These are phyloP conservation scores for Drusus annulatus DNA, from an alignment of 1,140 invertebrate genomes.

Conservation along the genomic window DNA sequence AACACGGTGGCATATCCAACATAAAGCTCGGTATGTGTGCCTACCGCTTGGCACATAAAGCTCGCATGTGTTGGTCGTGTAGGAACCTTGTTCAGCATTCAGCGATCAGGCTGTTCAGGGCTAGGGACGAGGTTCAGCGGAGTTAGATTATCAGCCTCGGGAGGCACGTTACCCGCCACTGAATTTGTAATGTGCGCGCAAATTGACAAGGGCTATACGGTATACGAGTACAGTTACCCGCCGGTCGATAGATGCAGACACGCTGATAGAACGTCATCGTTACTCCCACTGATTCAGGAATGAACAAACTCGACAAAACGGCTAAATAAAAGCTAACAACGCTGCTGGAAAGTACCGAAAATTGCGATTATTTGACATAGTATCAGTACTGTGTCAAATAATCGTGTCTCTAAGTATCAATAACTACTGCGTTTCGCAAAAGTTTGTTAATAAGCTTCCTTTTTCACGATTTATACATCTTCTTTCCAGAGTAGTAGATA, in stretches of 20 bases:
- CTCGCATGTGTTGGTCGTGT: neutral
- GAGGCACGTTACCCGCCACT: conserved; percentile 47
- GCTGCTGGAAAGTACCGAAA: no score
- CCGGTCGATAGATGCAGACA: conserved; percentile 51
- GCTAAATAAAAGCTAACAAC: no score
- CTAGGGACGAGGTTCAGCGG: conserved; percentile 1
- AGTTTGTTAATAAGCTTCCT: no score
- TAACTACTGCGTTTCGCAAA: no score
- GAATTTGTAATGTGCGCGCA: conserved; percentile 55
- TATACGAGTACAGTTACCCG: conserved; percentile 41
- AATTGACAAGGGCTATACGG: conserved; percentile 58
- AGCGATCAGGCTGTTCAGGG: neutral
- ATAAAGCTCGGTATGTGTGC: no score
- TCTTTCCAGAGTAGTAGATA: no score
- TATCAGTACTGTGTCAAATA: no score
- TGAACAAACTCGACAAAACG: conserved; percentile 5
- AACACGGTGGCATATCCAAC: no score
- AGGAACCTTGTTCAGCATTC: neutral
- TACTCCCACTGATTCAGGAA: conserved; percentile 34
- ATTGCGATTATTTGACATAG: no score
- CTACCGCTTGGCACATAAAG: neutral
- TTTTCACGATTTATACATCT: no score
- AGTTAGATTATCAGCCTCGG: conserved; percentile 45
- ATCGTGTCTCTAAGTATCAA: no score
- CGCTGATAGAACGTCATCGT: conserved; percentile 49